A percentile compares a stretch with the other conserved stretches of the same genome.
These are phyloP conservation scores for Odocoileus virginianus DNA, from an alignment of 2,113 vertebrate genomes.

Conservation along the genomic window DNA sequence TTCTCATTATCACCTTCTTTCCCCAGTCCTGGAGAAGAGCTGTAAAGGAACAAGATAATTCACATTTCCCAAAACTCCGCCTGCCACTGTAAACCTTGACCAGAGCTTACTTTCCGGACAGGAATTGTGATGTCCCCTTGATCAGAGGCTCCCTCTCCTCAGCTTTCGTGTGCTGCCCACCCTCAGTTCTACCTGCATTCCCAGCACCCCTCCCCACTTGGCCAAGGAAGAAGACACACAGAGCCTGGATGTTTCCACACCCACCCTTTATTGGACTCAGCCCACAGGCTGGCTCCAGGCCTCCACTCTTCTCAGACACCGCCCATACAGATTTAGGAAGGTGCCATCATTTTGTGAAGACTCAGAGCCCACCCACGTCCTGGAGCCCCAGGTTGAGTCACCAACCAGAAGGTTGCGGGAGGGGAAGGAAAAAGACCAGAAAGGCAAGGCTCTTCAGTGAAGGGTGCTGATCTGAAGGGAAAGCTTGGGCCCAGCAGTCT, in stretches of 20 bases:
- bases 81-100: not conserved
- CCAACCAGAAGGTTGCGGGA: not conserved
- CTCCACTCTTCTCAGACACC: conserved; percentile 85
- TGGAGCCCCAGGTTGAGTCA: not conserved
- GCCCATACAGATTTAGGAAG: conserved; percentile 82
- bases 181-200: not conserved
- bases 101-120: not conserved
- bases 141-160: not conserved
- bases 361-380: conserved; percentile 60
- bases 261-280: conserved; percentile 68
- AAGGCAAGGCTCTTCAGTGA: not conserved
- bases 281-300: not conserved
- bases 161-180: not conserved
- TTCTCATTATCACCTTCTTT: not conserved
- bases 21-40: not conserved
- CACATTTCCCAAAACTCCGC: not conserved
- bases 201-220: not conserved
- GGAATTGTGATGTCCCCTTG: not conserved
- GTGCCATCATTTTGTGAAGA: conserved; percentile 88
- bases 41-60: not conserved
- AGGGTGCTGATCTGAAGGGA: not conserved
- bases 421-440: not conserved
- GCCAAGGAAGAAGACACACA: conserved; percentile 36
- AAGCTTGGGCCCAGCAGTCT: not conserved
- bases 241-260: not conserved